Base-by-base conservation (phyloP, 2,888 invertebrate genomes). In the Vandiemenella viatica region DNA sequence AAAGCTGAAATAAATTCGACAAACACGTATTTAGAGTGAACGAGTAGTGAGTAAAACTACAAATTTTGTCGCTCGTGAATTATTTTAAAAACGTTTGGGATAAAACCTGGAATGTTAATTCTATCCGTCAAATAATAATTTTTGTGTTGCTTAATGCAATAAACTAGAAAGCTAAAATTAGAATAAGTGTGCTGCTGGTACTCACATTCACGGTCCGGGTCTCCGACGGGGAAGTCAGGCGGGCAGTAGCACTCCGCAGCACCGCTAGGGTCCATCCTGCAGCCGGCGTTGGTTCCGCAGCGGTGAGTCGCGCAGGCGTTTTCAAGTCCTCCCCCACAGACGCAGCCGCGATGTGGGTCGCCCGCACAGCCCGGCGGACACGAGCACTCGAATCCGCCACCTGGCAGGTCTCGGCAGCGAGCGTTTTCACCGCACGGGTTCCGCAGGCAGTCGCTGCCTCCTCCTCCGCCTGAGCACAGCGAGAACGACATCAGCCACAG, bases 371-470 rank as follows among this genome's bases (percentile, higher is more conserved):
- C 82, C 5, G 80, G 74, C 52, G 79, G 74, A 62, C 91, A 91
- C 32, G 76, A 77, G 61, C 91, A 92, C 62, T 86, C 85, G 61
- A 79, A 86, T 50, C 81, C 81, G n/a, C 78, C 79, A 22, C 76
- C 73, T 16, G 79, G 71, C 41, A 80, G 70, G 64, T 90, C 87
- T 49, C 79, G 76, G 61, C 91, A 91, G 57, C 79, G 79, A 1
- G 89, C 80, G 63, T 88, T 88, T 18, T 78, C 73, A 7, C 91
- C 91, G 60, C 91, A 91, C 0, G 89, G 86, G 64, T 85, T 86
- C 51, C 78, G 77, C 18, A 81, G 68, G 61, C 90, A 90, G 57
- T 80, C 82, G 45, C 82, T 80, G 6, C 74, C 75, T 22, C 77
- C 76, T 67, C 53, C 22, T 32, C 4, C 13, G 19, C 26, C n/a